Evolutionary conservation across 2,113 vertebrate genomes (phyloP), one percentile per base, ranked within the genome.

Genomic region (Ammodytes dubius): DNA sequence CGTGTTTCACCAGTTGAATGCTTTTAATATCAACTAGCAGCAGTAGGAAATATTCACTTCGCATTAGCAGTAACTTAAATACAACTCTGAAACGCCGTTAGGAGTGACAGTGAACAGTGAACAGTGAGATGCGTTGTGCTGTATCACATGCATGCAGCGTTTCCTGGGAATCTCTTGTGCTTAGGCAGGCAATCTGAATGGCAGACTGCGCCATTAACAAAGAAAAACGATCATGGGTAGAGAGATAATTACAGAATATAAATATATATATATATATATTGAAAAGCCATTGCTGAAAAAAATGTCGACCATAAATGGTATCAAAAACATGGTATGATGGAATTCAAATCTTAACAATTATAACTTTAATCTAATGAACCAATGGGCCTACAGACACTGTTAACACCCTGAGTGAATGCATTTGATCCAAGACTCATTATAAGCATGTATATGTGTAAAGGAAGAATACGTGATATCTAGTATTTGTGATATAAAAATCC

Each of bases 11-110:
- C 40, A 65, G 27, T 74, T 74, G 37, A 74, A 74, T 45, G 60
- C 39, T 46, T 76, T 76, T 76, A 76, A 77, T 67, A 56, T 70
- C 39, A 78, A 53, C 13, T 43, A 69, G 75, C 66, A 60, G 46
- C 56, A 70, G 75, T 45, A 9, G 75, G 56, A 61, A 53, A 61
- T 77, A 69, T 50, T 77, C 75, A 77, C 8, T 78, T 15, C 67
- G 63, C 35, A 27, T 67, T 58, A 67, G 42, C 74, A 76, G 53
- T 49, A 58, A 67, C 52, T 66, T 49, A 67, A 47, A 49, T 19
- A 76, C 63, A 76, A 50, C 6, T 57, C 27, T 47, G 61, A 75
- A 19, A 47, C 3, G 14, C 9, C 1, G 56, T n/a, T 11, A 59
- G 15, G 27, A 49, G 54, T n/a, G n/a, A n/a, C n/a, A 7, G 56